Evolutionary conservation across 2,888 invertebrate species (phyloP), one percentile per base, ranked within the genome.

Genomic region (Drosophila lutescens): DNA sequence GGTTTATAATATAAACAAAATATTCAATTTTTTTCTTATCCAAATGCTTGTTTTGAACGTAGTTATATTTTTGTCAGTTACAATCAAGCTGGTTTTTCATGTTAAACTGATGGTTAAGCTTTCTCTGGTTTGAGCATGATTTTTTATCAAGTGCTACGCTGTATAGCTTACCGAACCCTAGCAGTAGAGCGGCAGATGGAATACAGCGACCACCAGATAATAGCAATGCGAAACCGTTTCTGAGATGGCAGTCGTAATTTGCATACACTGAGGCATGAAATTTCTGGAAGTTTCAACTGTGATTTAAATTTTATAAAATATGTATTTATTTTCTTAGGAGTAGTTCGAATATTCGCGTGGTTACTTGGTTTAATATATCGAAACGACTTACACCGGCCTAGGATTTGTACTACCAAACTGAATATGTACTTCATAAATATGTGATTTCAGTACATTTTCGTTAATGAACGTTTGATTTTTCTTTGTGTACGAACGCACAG

Each of bases 161-260:
- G 2, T 43, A 41, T 41, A 20, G 15, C 20, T 26, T 30, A 50
- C 26, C 13, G 4, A 20, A 4, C 30, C 15, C 9, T 17, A 7
- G 12, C 30, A 13, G 46, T n/a, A 49, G n/a, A n/a, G 40, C 13
- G 10, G 46, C 55, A 71, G 50, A 61, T 62, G 62, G 34, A 43
- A 47, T 44, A 30, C 49, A 44, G 36, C 54, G 30, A 50, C 34
- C 13, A 30, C 38, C 44, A 30, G 26, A 36, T 47, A 57, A 58
- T 51, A 51, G 32, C n/a, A 20, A 12, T 17, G 41, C 9, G 32
- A n/a, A 20, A 20, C 32, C 20, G n/a, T 55, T 44, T 32, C 20
- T 3, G 43, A 41, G 26, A 12, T 32, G 43, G 32, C 13, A 15
- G 5, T 30, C 7, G 30, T 41, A 5, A 17, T 54, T 54, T 54